Base-by-base conservation (phyloP, 1,140 invertebrate genomes). In the Teleopsis dalmanni region DNA sequence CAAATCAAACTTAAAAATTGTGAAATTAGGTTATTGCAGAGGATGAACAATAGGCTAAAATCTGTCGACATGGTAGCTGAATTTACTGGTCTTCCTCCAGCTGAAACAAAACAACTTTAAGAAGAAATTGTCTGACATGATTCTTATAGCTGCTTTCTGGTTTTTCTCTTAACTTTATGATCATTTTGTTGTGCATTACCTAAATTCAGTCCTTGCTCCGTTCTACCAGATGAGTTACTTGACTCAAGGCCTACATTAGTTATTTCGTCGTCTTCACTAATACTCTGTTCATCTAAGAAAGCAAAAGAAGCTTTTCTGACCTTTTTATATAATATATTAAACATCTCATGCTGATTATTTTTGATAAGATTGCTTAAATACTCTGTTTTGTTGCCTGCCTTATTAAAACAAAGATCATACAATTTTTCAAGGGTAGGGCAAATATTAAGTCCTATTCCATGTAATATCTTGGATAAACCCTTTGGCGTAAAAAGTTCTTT, bases 331-430 rank as follows among this genome's bases (percentile, higher is more conserved):
- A 35, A 43, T 48, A 52, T 48, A 52, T 49, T 47, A 48, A 36
- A 47, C 38, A 43, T 54, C 59, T 11, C 37, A 58, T 33, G 44
- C 27, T 14, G 52, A 44, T 52, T 21, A 47, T 54, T 53, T 56
- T 59, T 53, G 14, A 60, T 56, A 53, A 64, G 54, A 55, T 54
- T 53, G n/a, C 52, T 57, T 38, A 64, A 64, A 57, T 64, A 64
- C 29, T 56, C 35, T 50, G 52, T 60, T 56, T 51, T 62, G 16
- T 55, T 59, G 47, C 61, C 61, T 50, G 27, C 41, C 18, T 56
- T 48, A 54, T 64, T 51, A 60, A 62, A 64, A 60, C 61, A 64
- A 55, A 62, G 38, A 53, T 55, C 47, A 58, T 64, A 57, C 31
- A 64, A 57, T 60, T 57, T 62, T 56, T 58, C 43, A 57, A 64